Conservation (phyloP, 2,888 invertebrate genomes). For the Drosophila emarginata region DNA sequence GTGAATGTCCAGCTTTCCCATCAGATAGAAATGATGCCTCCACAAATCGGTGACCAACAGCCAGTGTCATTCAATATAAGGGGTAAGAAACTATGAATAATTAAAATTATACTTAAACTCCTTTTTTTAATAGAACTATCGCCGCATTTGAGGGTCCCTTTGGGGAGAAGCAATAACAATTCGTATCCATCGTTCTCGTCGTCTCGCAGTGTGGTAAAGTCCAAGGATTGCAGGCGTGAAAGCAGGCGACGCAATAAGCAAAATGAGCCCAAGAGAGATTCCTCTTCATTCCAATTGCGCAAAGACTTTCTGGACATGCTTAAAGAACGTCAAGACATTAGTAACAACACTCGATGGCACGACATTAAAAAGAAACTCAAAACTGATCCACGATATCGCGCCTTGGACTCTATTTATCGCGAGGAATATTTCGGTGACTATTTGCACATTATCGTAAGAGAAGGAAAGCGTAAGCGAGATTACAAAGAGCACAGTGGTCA, state of each 20-base stretch:
- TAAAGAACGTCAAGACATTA: conserved; percentile 93
- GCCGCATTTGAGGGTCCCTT: conserved; percentile 41
- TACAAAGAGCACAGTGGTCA: neutral
- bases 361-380: conserved; percentile 77
- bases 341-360: conserved; percentile 96
- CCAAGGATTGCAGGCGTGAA: conserved; percentile 65
- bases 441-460: neutral
- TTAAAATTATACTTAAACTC: neutral
- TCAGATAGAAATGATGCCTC: conserved; percentile 55
- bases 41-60: conserved; percentile 51
- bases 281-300: conserved; percentile 85
- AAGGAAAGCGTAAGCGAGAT: neutral
- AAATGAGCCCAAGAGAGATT: conserved; percentile 83
- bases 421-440: conserved; percentile 8
- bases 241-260: conserved; percentile 82
- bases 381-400: conserved; percentile 1
- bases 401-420: conserved; percentile 2
- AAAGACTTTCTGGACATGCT: conserved; percentile 95
- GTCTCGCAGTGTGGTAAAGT: conserved; percentile 14
- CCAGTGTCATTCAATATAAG: conserved; percentile 70
- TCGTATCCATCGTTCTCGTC: conserved; percentile 11
- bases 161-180: neutral
- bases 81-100: neutral
- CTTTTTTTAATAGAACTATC: neutral
- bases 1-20: conserved; percentile 52